Conservation (phyloP, 92 coral and sea anemone genomes). For the Epizoanthus fatuus region DNA sequence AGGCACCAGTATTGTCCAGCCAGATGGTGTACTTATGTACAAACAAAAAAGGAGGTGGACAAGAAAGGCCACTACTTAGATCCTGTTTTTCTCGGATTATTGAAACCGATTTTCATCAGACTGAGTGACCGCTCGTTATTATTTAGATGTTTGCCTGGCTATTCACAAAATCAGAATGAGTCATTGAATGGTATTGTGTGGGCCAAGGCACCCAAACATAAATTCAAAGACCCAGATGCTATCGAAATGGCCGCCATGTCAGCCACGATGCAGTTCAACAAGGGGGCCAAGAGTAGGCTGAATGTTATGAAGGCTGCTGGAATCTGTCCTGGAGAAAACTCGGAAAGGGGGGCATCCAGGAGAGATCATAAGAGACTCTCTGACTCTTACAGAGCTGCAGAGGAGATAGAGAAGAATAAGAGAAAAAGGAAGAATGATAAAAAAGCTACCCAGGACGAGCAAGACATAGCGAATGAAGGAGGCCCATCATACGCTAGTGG, state of each 20-base stretch:
- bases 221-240: conserved; percentile 56
- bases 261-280: conserved; percentile 47
- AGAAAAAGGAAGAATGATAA: conserved; percentile 24
- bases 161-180: conserved; percentile 41
- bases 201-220: conserved; percentile 50
- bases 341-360: conserved; percentile 18
- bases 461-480: conserved; percentile 8
- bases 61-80: conserved; percentile 41
- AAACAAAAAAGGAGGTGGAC: conserved; percentile 6
- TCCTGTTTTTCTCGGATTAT: conserved; percentile 46
- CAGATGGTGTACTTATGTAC: conserved; percentile 34
- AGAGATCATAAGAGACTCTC: neutral
- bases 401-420: conserved; percentile 38
- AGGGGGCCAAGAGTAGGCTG: conserved; percentile 32
- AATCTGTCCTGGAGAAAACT: conserved; percentile 10
- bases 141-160: conserved; percentile 44
- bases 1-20: conserved; percentile 41
- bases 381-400: conserved; percentile 23
- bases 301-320: conserved; percentile 42
- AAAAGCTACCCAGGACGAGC: conserved; percentile 30
- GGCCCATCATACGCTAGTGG: conserved; percentile 47
- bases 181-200: conserved; percentile 41
- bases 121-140: conserved; percentile 46
- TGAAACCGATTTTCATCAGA: conserved; percentile 45
- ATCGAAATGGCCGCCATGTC: conserved; percentile 59